phyloP scores from a whole-genome alignment of 2,888 invertebrate species.

The Leucozona laternaria region DNA sequence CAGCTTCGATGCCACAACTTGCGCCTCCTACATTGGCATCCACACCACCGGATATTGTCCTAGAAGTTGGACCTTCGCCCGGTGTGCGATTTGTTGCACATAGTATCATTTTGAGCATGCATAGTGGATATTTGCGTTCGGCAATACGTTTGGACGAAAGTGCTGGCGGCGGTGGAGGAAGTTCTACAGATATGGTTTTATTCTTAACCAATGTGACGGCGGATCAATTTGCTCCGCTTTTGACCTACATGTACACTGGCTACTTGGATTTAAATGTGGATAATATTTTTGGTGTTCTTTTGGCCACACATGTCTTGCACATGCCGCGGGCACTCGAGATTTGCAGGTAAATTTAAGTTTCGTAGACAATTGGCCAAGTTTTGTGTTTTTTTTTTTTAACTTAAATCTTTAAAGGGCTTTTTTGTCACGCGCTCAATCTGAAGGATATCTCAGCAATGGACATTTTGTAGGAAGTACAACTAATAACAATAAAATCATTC shows the following conservation, averaged over 20 bases:
- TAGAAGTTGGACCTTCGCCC: constrained; percentile 86
- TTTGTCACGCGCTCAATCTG: constrained; percentile 85
- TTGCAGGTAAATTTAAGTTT: constrained; percentile 83
- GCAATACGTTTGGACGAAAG: constrained; percentile 84
- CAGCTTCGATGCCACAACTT: constrained; percentile 53
- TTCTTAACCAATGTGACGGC: constrained; percentile 86
- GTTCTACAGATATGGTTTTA: constrained; percentile 80
- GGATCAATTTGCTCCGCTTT: constrained; percentile 87
- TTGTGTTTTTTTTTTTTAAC: neutral
- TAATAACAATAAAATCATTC: constrained; percentile 83
- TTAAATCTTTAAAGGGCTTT: constrained; percentile 83
- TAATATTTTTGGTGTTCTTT: constrained; percentile 89
- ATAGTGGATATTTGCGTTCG: constrained; percentile 90
- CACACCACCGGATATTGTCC: constrained; percentile 86
- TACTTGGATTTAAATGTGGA: constrained; percentile 88
- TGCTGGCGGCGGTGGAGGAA: constrained; percentile 53
- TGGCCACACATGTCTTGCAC: constrained; percentile 89
- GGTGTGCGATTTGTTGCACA: constrained; percentile 89
- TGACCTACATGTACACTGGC: constrained; percentile 91
- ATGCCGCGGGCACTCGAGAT: constrained; percentile 90
- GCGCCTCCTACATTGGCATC: constrained; percentile 72
- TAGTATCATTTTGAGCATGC: constrained; percentile 86
- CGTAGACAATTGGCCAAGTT: neutral
- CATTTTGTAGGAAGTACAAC: constrained; percentile 61
- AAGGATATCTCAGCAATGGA: constrained; percentile 80